Conservation (phyloP, 2,797 vertebrate genomes). For the Acrossocheilus wenchowensis region DNA sequence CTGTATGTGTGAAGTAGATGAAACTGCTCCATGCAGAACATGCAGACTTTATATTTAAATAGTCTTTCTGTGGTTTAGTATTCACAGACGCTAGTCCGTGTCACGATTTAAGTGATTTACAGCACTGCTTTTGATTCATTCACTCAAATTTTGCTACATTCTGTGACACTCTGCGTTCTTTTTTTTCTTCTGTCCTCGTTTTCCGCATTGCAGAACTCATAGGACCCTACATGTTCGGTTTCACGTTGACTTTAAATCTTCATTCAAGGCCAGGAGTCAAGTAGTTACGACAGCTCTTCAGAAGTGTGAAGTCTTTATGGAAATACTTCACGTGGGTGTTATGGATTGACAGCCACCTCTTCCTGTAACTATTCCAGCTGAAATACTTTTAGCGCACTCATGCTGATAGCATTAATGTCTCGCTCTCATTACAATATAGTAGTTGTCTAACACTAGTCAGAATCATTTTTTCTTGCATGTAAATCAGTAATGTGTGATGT, state of each 20-base stretch:
- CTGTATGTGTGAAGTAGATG: background rate
- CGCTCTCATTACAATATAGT: background rate
- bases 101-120: background rate
- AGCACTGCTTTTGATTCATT: background rate
- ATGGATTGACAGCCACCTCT: background rate
- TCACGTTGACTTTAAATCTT: background rate
- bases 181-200: background rate
- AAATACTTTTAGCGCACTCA: background rate
- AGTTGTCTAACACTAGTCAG: background rate
- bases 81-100: background rate
- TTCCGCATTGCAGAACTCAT: background rate
- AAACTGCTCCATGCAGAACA: background rate
- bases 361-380: conserved; percentile 3
- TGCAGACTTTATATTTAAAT: background rate
- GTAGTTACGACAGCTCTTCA: background rate
- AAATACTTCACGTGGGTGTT: conserved; percentile 6
- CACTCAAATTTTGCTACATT: background rate
- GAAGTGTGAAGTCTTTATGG: conserved; percentile 35
- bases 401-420: background rate
- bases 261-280: background rate
- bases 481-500: background rate
- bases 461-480: background rate
- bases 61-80: background rate
- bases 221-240: background rate
- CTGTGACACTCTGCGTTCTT: too few relatives aligned